phyloP scores from a whole-genome alignment of 2,888 invertebrate genomes.

The Tenthredo distinguenda region DNA sequence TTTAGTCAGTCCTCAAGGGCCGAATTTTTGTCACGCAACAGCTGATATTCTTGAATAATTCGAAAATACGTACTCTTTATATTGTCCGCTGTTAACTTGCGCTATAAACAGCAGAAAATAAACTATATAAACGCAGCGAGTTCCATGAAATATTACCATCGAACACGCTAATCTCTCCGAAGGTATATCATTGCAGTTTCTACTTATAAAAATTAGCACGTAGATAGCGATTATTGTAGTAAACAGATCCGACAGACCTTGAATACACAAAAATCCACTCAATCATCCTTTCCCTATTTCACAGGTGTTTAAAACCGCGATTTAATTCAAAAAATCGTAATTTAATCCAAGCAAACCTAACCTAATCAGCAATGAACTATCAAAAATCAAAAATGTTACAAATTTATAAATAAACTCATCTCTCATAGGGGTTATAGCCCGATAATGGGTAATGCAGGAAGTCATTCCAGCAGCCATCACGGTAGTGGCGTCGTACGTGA shows the following conservation, averaged over 20 bases:
- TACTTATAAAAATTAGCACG: constrained; percentile 19
- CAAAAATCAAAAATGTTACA: not conserved
- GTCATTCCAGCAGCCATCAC: constrained; percentile 79
- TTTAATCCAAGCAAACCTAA: not conserved
- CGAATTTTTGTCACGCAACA: constrained; percentile 45
- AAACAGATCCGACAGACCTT: constrained; percentile 41
- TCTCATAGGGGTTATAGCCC: constrained; percentile 71
- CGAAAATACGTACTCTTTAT: not conserved
- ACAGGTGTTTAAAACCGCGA: not conserved
- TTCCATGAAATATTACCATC: constrained; percentile 23
- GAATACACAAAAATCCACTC: not conserved
- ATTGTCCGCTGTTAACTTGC: not conserved
- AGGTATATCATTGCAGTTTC: constrained; percentile 42
- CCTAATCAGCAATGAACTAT: not conserved
- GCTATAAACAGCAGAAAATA: not conserved
- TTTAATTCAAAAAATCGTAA: not conserved
- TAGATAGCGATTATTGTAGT: constrained; percentile 35
- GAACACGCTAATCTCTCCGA: not conserved
- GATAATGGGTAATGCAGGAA: constrained; percentile 91
- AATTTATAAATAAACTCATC: not conserved
- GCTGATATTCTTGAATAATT: constrained; percentile 37
- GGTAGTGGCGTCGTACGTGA: constrained; percentile 80
- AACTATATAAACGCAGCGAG: not conserved
- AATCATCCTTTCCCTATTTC: not conserved
- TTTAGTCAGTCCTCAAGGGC: constrained; percentile 38